These are phyloP conservation scores for Blastobasis adustella DNA, from an alignment of 2,888 invertebrate species.

Conservation along the genomic window DNA sequence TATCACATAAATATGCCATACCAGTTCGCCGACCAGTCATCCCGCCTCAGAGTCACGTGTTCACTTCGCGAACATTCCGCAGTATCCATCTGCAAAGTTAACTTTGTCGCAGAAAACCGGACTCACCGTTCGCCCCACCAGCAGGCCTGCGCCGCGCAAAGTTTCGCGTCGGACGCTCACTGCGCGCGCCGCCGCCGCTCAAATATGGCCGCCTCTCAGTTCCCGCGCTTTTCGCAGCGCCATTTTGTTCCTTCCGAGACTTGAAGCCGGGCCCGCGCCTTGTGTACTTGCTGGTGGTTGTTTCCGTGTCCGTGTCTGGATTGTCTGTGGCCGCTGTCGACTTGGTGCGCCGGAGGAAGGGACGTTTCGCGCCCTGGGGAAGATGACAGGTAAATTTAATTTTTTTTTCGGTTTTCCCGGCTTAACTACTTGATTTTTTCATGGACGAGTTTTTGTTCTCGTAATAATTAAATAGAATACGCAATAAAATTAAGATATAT, in stretches of 20 bases:
- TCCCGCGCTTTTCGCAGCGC: constrained; percentile 18
- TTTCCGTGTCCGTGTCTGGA: constrained; percentile 21
- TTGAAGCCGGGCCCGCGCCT: constrained; percentile 37
- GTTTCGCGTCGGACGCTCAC: constrained; percentile 54
- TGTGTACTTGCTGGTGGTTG: constrained; percentile 45
- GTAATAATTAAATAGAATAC: too few species aligned
- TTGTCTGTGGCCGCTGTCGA: constrained; percentile 47
- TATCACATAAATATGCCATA: too few species aligned
- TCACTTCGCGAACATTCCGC: too few species aligned
- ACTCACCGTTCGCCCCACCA: constrained; percentile 61
- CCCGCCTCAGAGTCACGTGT: too few species aligned
- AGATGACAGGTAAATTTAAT: constrained; percentile 30
- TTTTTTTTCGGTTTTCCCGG: constrained; percentile 7
- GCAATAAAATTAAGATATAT: too few species aligned
- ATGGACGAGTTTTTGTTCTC: too few species aligned
- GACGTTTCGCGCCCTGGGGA: constrained; percentile 43
- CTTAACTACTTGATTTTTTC: neutral
- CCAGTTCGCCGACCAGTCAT: too few species aligned
- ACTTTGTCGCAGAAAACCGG: constrained; percentile 30
- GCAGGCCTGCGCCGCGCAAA: constrained; percentile 46
- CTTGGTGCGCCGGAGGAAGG: constrained; percentile 60
- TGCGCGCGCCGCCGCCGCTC: constrained; percentile 42
- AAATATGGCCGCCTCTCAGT: constrained; percentile 41
- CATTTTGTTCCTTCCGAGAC: constrained; percentile 25
- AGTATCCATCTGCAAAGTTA: neutral